These are phyloP conservation scores for Aphaenogaster ashmeadi DNA, from an alignment of 1,140 invertebrate species.

Conservation along the genomic window DNA sequence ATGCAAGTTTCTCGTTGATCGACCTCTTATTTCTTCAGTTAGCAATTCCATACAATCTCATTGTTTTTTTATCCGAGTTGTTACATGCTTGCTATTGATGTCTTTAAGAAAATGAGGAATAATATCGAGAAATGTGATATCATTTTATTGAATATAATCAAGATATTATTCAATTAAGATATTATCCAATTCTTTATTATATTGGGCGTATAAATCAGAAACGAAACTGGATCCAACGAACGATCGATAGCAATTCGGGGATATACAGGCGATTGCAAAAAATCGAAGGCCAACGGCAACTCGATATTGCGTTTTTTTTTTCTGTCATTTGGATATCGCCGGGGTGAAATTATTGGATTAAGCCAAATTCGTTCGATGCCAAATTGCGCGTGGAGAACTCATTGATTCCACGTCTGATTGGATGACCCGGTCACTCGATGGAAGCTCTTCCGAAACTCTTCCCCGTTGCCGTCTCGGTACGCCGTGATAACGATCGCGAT, in stretches of 20 bases:
- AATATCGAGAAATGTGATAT: neutral
- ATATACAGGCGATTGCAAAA: slow-evolving; percentile 14
- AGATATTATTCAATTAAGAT: neutral
- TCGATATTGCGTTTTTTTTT: slow-evolving; percentile 18
- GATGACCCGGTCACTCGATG: slow-evolving; percentile 49
- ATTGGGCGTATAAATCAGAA: neutral
- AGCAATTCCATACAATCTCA: neutral
- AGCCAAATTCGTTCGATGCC: slow-evolving; percentile 48
- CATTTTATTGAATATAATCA: no score
- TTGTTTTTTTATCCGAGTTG: neutral
- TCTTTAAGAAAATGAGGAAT: neutral
- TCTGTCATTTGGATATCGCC: slow-evolving; percentile 20
- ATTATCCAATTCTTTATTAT: slow-evolving; percentile 3
- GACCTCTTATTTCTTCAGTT: neutral
- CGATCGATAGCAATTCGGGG: slow-evolving; percentile 2
- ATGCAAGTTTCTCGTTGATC: slow-evolving; percentile 1
- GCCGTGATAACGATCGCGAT: slow-evolving; percentile 19
- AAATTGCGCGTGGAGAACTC: slow-evolving; percentile 46
- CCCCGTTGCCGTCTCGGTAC: neutral
- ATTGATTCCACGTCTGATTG: slow-evolving; percentile 53
- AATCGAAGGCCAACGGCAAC: slow-evolving; percentile 15
- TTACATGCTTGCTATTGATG: neutral
- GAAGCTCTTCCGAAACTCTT: slow-evolving; percentile 42
- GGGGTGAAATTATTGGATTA: slow-evolving; percentile 30
- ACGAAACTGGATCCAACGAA: neutral